phyloP scores from a whole-genome alignment of 2,113 vertebrate species.

The Poecile atricapillus region DNA sequence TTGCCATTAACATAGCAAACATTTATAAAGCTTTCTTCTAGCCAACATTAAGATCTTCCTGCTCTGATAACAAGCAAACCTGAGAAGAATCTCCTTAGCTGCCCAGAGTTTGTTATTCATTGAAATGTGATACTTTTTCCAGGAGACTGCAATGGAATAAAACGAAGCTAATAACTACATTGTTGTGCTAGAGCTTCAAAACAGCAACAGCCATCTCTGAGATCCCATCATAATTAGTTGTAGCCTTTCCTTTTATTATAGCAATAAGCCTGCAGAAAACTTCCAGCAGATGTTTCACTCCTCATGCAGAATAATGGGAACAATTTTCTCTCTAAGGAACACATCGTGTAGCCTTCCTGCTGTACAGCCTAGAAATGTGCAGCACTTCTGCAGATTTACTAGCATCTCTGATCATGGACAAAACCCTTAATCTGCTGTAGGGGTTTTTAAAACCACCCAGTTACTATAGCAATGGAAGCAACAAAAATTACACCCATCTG shows the following conservation, averaged over 20 bases:
- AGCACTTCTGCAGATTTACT: neutral
- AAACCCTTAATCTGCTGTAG: neutral
- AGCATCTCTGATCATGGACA: neutral
- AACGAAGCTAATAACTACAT: neutral
- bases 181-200: neutral
- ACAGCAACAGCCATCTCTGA: neutral
- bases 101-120: neutral
- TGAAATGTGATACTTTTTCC: neutral
- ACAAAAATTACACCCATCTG: slow-evolving; percentile 30
- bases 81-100: neutral
- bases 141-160: neutral
- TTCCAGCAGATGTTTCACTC: slow-evolving; percentile 12
- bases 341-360: neutral
- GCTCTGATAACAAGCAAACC: neutral
- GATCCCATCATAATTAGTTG: slow-evolving; percentile 8
- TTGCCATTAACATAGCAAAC: neutral
- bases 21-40: neutral
- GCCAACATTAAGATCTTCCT: neutral
- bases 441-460: neutral
- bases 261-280: neutral
- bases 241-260: neutral
- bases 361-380: neutral
- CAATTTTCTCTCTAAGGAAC: neutral
- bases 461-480: slow-evolving; percentile 7
- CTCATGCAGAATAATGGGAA: neutral